These are phyloP conservation scores for Pseudomugil tenellus DNA, from an alignment of 2,797 vertebrate genomes.

Conservation along the genomic window DNA sequence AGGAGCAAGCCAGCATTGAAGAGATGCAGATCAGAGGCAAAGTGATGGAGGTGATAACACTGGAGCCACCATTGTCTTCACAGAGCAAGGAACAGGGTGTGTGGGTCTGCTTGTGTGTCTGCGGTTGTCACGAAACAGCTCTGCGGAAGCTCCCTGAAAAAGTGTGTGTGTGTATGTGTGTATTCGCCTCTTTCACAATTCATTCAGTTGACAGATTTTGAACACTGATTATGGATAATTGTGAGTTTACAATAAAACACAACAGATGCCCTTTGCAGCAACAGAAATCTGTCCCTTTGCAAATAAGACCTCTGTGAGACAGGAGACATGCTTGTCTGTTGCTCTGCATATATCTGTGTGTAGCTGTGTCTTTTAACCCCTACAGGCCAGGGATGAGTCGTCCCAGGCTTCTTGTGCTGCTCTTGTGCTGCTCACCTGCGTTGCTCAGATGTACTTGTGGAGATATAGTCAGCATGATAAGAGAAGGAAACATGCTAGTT, in stretches of 20 bases:
- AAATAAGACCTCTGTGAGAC: conserved; percentile 1
- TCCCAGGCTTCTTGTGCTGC: conserved; percentile 14
- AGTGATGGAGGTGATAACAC: conserved; percentile 75
- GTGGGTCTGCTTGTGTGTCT: conserved; percentile 39
- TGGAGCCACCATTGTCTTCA: conserved; percentile 75
- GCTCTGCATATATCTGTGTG: neutral
- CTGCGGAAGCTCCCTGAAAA: conserved; percentile 35
- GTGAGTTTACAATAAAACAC: neutral
- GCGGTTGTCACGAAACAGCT: conserved; percentile 56
- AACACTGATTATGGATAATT: neutral
- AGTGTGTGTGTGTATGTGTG: conserved; percentile 3
- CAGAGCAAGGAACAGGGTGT: conserved; percentile 43
- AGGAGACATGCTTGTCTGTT: conserved; percentile 18
- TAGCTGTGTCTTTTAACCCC: neutral
- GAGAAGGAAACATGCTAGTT: conserved; percentile 54
- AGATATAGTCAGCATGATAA: conserved; percentile 65
- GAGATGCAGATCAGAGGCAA: conserved; percentile 68
- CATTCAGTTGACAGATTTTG: conserved; percentile 3
- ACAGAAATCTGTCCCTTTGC: neutral
- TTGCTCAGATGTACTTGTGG: conserved; percentile 16
- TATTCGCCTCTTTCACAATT: conserved; percentile 2
- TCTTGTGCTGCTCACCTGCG: conserved; percentile 27
- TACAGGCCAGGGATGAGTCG: neutral
- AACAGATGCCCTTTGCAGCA: neutral
- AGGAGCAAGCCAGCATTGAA: conserved; percentile 51